Conservation (phyloP, 2,113 vertebrate genomes). For the Dendrocopos noguchii region DNA sequence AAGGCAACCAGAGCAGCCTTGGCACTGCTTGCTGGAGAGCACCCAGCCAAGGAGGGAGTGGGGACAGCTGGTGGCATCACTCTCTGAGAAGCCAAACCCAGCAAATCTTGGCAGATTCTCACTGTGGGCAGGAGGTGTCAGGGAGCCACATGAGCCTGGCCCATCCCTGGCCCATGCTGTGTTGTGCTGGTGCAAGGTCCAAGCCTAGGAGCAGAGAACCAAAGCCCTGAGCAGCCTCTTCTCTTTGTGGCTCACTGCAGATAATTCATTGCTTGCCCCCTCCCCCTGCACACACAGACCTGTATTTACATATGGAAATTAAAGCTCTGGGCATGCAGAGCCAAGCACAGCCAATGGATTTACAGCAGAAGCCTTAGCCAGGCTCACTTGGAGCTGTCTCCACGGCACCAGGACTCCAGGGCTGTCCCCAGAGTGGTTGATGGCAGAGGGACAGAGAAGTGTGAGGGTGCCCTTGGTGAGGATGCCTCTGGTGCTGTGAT, state of each 20-base stretch:
- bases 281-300: neutral
- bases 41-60: rapidly evolving
- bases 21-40: neutral
- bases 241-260: neutral
- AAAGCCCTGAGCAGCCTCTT: neutral
- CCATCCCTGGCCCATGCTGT: neutral
- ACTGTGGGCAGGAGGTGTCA: neutral
- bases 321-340: slow-evolving; percentile 31
- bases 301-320: slow-evolving; percentile 46
- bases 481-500: neutral
- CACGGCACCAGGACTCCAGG: neutral
- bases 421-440: rapidly evolving
- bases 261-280: slow-evolving; percentile 10
- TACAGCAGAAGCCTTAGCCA: neutral
- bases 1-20: neutral
- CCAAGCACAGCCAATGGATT: slow-evolving; percentile 49
- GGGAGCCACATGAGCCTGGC: neutral
- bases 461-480: neutral
- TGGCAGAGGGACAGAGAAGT: neutral
- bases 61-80: neutral
- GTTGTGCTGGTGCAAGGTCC: neutral
- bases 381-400: neutral
- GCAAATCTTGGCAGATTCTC: neutral
- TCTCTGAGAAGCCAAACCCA: neutral
- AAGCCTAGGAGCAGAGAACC: neutral